Conservation (phyloP, 2,797 vertebrate species). For the Tarsius wallacei region DNA sequence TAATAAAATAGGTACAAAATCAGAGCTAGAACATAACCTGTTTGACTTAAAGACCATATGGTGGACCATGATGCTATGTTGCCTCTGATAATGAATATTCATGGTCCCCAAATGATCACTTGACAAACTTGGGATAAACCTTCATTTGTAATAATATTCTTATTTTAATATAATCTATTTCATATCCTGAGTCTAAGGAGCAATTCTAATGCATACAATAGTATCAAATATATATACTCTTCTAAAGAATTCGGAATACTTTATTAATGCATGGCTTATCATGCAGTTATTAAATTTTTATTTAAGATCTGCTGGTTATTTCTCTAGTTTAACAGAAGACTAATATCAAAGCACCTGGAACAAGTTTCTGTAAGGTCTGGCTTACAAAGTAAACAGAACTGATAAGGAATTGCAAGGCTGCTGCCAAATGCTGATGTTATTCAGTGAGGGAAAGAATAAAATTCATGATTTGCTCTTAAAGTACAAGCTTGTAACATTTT, state of each 20-base stretch:
- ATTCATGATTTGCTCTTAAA: constrained; percentile 30
- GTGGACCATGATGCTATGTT: neutral
- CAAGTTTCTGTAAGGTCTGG: neutral
- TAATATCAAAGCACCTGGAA: neutral
- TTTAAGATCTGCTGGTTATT: constrained; percentile 43
- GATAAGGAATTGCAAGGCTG: neutral
- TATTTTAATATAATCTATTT: constrained; percentile 42
- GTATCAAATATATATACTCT: neutral
- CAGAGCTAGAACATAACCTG: neutral
- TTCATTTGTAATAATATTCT: constrained; percentile 32
- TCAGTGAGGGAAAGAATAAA: constrained; percentile 37
- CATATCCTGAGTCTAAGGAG: neutral
- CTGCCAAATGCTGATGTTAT: constrained; percentile 41
- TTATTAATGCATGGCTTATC: neutral
- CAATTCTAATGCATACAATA: constrained; percentile 12
- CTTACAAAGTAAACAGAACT: constrained; percentile 33
- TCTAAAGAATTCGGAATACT: constrained; percentile 24
- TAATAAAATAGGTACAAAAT: constrained; percentile 32
- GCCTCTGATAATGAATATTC: neutral
- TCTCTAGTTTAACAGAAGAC: neutral
- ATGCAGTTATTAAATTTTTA: constrained; percentile 51
- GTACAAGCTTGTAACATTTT: constrained; percentile 34
- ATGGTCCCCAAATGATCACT: neutral
- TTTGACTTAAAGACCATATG: neutral
- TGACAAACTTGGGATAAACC: neutral